Percentiles rank a stretch among this genome's conserved stretches.
These are phyloP conservation scores for Thinocorus orbignyianus DNA, from an alignment of 2,113 vertebrate species.

Conservation along the genomic window DNA sequence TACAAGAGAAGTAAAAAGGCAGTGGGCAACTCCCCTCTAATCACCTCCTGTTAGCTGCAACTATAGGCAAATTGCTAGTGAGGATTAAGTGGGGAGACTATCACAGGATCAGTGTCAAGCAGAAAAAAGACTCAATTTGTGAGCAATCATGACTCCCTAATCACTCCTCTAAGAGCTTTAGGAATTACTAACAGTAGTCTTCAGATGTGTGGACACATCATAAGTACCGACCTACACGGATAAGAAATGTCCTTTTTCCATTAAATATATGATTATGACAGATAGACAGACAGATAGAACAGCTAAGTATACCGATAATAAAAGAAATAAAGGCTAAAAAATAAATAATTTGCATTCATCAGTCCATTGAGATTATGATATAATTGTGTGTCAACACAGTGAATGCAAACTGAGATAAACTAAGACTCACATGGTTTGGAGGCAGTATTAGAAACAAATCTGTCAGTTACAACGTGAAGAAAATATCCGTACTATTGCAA, in stretches of 20 bases:
- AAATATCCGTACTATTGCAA: neutral
- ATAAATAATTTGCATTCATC: neutral
- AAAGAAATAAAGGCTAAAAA: neutral
- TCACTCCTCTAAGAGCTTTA: constrained; percentile 74
- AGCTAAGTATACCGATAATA: neutral
- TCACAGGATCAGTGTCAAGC: constrained; percentile 82
- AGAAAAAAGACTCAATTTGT: constrained; percentile 80
- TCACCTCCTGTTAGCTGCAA: constrained; percentile 76
- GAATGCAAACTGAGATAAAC: constrained; percentile 8
- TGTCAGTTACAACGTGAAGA: neutral
- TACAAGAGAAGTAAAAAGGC: constrained; percentile 65
- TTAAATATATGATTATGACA: neutral
- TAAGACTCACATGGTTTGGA: constrained; percentile 17
- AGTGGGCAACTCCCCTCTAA: constrained; percentile 73
- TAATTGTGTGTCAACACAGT: neutral
- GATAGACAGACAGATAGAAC: neutral
- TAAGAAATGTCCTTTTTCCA: neutral
- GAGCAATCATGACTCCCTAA: constrained; percentile 77
- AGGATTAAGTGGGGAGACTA: constrained; percentile 79
- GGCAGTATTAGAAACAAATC: neutral
- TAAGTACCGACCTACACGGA: neutral
- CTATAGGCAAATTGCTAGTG: constrained; percentile 80
- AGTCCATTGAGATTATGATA: neutral
- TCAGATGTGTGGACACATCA: constrained; percentile 12
- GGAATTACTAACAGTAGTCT: constrained; percentile 34